phyloP scores from a whole-genome alignment of 2,797 vertebrate genomes.

The Acomys russatus region DNA sequence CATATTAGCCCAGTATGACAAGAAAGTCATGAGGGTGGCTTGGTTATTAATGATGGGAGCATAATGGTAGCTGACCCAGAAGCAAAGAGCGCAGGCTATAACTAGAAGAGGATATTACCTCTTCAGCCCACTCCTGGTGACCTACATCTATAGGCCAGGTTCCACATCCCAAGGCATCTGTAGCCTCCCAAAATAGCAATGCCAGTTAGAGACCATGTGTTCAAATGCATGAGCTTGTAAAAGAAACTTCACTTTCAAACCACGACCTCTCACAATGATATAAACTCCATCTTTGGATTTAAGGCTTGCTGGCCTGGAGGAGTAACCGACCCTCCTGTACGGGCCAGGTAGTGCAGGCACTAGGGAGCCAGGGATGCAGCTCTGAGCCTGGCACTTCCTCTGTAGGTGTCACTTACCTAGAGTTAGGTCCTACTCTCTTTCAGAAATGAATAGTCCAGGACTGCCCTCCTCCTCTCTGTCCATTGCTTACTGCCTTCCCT shows the following conservation, averaged over 20 bases:
- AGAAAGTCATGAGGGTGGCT: neutral
- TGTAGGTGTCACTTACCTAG: neutral
- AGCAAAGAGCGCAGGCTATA: neutral
- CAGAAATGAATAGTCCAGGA: neutral
- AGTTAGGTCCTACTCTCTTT: neutral
- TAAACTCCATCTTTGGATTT: neutral
- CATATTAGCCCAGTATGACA: neutral
- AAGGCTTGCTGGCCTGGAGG: neutral
- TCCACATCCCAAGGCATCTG: neutral
- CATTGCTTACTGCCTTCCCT: neutral
- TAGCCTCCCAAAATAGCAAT: neutral
- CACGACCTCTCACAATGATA: neutral
- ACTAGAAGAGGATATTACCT: neutral
- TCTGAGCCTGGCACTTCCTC: neutral
- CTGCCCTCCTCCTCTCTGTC: neutral
- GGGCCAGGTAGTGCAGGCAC: neutral
- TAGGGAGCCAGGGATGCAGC: too few relatives aligned
- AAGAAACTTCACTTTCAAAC: neutral
- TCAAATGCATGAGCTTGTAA: neutral
- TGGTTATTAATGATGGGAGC: neutral
- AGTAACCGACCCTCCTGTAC: neutral
- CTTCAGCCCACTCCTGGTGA: neutral
- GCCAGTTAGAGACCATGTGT: neutral
- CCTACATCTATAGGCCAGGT: neutral
- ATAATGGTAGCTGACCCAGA: neutral